Conservation (phyloP, 2,113 vertebrate genomes). For the Parus major region DNA sequence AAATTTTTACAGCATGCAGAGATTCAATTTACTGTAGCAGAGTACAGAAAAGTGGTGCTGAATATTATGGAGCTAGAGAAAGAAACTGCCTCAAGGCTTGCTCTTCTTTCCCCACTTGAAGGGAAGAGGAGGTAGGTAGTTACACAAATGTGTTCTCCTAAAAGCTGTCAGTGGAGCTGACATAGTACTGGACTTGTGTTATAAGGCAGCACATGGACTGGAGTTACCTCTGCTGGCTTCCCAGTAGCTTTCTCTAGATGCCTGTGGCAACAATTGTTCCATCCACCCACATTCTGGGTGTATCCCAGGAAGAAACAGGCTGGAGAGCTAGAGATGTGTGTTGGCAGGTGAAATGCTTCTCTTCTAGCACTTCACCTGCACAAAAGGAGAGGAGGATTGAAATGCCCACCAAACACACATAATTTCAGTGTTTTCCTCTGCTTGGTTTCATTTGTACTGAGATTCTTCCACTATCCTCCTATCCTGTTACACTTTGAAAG, state of each 20-base stretch:
- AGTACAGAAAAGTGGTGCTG: not conserved
- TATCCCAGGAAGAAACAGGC: not conserved
- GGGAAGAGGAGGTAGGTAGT: not conserved
- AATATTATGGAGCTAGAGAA: not conserved
- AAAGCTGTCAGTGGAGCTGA: not conserved
- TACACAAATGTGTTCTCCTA: not conserved
- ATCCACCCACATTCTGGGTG: not conserved
- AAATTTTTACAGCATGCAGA: not conserved
- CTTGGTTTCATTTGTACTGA: not conserved
- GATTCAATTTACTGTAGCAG: not conserved
- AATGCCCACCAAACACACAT: not conserved
- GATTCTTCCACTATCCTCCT: not conserved
- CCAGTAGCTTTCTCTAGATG: not conserved
- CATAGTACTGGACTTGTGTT: rapidly evolving
- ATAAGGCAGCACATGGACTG: not conserved
- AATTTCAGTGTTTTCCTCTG: not conserved
- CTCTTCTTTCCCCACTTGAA: not conserved
- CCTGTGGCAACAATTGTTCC: not conserved
- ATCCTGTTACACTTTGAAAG: not conserved
- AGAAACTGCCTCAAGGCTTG: not conserved
- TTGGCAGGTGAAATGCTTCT: not conserved
- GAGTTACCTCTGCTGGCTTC: not conserved
- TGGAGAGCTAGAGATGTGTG: not conserved
- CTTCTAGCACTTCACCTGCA: not conserved
- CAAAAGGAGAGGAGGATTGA: not conserved